Evolutionary conservation across 2,888 invertebrate species (phyloP), one percentile per base, ranked within the genome.

Genomic region (Merodon equestris): DNA sequence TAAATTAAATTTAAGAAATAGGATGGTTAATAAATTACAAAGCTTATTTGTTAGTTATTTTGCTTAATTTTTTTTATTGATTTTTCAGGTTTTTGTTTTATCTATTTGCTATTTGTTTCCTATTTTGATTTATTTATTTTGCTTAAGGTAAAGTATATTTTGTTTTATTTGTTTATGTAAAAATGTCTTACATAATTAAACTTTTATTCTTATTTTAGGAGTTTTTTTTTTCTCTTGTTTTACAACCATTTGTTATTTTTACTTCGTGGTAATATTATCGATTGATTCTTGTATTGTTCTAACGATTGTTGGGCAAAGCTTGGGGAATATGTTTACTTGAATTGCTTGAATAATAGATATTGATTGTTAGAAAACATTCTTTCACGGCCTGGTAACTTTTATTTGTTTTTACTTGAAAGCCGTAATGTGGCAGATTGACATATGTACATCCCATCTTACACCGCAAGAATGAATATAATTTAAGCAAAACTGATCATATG

Each of bases 1-100:
- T 27, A 27, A 27, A 60, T 57, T 76, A 60, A 75, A 64, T 40
- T 82, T 66, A 50, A 54, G 64, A 82, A 73, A 76, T 81, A 44
- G 58, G 47, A 60, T 50, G 60, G 68, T 70, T 75, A 70, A 82
- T 82, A 82, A 81, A 79, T 76, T 81, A 82, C 79, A 81, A 79
- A 74, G 63, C 66, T 63, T 81, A 71, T 74, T 70, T 77, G 82
- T 81, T 68, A 72, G 67, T 82, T 57, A 61, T 45, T 81, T 79
- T 64, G 45, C 61, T 70, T 73, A 75, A 56, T 77, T 72, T 57
- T 66, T 47, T 56, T 74, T 77, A n/a, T n/a, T n/a, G n/a, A n/a
- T n/a, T 27, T 27, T 40, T 40, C 9, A 40, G 3, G 1, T 54
- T 61, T 58, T 68, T 56, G 60, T 56, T 51, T 58, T n/a, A n/a